phyloP scores from a whole-genome alignment of 2,113 vertebrate genomes.

The Malurus melanocephalus region DNA sequence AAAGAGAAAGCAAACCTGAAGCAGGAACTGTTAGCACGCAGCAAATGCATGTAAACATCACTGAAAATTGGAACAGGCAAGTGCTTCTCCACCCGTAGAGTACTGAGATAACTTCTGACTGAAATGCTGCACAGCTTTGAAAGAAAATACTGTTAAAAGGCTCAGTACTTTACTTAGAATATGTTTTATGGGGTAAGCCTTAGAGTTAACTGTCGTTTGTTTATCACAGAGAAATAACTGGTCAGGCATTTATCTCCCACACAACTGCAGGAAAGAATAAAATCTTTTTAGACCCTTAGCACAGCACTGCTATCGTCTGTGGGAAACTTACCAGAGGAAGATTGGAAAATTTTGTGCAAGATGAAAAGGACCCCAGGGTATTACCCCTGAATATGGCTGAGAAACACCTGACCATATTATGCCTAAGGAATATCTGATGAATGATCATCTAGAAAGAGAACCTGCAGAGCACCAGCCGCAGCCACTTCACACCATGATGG shows the following conservation, averaged over 20 bases:
- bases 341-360: background rate
- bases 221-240: background rate
- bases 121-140: background rate
- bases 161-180: background rate
- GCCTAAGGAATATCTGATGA: background rate
- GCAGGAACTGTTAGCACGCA: background rate
- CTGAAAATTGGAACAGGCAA: background rate
- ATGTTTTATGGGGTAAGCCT: background rate
- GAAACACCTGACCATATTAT: background rate
- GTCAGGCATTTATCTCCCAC: background rate
- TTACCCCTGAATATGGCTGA: background rate
- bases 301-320: background rate
- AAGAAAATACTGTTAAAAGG: background rate
- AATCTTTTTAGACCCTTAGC: background rate
- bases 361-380: background rate
- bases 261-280: background rate
- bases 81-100: background rate
- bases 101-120: background rate
- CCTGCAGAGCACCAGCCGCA: background rate
- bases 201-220: background rate
- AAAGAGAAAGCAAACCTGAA: background rate
- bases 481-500: background rate
- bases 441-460: background rate
- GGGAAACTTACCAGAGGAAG: background rate
- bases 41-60: background rate